Evolutionary conservation across 2,113 vertebrate genomes (phyloP).

Genomic region (Albula goreensis): DNA sequence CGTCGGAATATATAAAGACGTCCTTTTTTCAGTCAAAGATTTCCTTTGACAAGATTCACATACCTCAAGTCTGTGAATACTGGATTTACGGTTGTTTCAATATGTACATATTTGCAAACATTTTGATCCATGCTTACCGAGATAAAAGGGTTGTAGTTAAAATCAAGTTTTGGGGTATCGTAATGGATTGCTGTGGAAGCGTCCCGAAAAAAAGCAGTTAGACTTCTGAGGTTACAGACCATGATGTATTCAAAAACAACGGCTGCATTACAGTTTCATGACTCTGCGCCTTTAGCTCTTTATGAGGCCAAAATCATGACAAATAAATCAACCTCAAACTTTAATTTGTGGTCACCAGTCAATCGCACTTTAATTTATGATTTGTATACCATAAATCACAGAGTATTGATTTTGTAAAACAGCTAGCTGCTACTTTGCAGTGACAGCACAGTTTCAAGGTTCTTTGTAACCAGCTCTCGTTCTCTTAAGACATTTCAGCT

Average conservation of each 20-base stretch:
- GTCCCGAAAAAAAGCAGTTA: background rate
- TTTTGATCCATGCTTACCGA: background rate
- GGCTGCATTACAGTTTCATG: no score
- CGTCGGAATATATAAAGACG: conserved; percentile 42
- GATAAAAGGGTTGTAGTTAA: background rate
- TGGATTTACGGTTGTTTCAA: background rate
- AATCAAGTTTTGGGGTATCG: background rate
- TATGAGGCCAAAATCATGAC: background rate
- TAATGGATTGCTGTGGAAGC: background rate
- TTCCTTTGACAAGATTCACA: background rate
- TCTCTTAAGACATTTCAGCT: no score
- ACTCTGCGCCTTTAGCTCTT: background rate
- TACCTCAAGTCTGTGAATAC: background rate
- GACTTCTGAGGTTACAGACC: background rate
- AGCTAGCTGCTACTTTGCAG: no score
- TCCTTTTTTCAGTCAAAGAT: conserved; percentile 1
- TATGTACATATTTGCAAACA: background rate
- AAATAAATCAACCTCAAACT: background rate
- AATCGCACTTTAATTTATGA: no score
- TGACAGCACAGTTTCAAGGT: no score
- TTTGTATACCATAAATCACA: no score
- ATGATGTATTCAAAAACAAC: background rate
- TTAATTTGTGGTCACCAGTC: background rate
- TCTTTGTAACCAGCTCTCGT: no score
- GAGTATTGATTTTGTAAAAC: no score